Evolutionary conservation across 2,113 vertebrate species (phyloP).

Genomic region (Ancistrus triradiatus): DNA sequence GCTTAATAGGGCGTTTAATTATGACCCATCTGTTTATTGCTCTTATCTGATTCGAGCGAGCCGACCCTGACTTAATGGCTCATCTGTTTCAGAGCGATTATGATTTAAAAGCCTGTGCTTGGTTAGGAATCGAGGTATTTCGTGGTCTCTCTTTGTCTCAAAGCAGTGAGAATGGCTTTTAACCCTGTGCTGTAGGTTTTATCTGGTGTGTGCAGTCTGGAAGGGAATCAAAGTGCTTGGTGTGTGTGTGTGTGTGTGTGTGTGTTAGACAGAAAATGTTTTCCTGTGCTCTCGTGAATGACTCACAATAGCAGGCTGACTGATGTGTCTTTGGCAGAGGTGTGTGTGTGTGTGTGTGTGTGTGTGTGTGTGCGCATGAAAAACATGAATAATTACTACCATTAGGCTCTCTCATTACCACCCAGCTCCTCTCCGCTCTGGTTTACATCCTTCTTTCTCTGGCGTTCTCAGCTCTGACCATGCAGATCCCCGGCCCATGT

Average conservation of each 20-base stretch:
- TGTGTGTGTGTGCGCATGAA: slow-evolving; percentile 25
- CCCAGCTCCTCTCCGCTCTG: slow-evolving; percentile 10
- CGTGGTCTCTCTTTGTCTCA: background rate
- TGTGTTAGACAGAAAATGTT: background rate
- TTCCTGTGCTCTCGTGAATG: slow-evolving; percentile 32
- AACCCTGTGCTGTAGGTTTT: background rate
- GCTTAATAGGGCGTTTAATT: slow-evolving; percentile 23
- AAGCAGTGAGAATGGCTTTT: slow-evolving; percentile 1
- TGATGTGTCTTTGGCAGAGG: slow-evolving; percentile 38
- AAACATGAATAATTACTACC: slow-evolving; percentile 42
- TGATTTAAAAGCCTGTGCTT: slow-evolving; percentile 14
- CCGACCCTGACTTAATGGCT: background rate
- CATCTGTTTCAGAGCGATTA: slow-evolving; percentile 4
- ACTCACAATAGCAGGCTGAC: slow-evolving; percentile 35
- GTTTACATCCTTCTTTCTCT: background rate
- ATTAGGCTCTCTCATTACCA: slow-evolving; percentile 36
- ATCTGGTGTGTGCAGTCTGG: background rate
- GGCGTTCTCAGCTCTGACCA: no score
- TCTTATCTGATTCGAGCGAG: slow-evolving; percentile 19
- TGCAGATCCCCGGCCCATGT: no score
- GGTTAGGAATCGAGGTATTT: background rate
- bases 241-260: slow-evolving; percentile 2
- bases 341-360: slow-evolving; percentile 27
- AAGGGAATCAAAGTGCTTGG: background rate
- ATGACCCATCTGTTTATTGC: background rate